phyloP scores from a whole-genome alignment of 2,888 invertebrate genomes.

The Chrysolina oricalcia region DNA sequence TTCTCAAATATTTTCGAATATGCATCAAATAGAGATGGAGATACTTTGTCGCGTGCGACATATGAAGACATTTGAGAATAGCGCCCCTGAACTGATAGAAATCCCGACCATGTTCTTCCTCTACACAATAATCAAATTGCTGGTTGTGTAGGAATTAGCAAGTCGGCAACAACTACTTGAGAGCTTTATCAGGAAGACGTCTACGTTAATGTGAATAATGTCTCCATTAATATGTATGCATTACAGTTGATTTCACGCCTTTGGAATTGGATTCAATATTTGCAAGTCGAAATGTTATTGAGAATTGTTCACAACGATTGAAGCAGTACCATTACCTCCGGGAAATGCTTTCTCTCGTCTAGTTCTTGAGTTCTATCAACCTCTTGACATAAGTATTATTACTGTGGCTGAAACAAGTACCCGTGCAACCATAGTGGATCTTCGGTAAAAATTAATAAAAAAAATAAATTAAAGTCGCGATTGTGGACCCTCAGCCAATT shows the following conservation, averaged over 20 bases:
- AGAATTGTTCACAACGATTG: not conserved
- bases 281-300: not conserved
- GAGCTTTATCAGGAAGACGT: not conserved
- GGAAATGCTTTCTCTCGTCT: no score
- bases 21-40: no score
- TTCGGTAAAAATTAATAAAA: no score
- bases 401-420: no score
- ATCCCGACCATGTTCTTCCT: not conserved
- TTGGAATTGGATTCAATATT: not conserved
- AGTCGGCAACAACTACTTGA: not conserved
- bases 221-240: not conserved
- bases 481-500: no score
- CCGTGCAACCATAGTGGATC: no score
- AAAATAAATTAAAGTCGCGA: no score
- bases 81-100: not conserved
- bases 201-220: not conserved
- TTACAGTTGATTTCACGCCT: not conserved
- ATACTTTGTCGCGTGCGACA: no score
- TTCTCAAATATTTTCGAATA: no score
- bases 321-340: not conserved
- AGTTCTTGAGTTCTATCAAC: no score
- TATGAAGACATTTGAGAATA: no score
- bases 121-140: constrained; percentile 9
- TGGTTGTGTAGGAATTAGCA: not conserved
- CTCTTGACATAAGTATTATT: no score